phyloP scores from a whole-genome alignment of 2,888 invertebrate species.

The Geotrupes spiniger region DNA sequence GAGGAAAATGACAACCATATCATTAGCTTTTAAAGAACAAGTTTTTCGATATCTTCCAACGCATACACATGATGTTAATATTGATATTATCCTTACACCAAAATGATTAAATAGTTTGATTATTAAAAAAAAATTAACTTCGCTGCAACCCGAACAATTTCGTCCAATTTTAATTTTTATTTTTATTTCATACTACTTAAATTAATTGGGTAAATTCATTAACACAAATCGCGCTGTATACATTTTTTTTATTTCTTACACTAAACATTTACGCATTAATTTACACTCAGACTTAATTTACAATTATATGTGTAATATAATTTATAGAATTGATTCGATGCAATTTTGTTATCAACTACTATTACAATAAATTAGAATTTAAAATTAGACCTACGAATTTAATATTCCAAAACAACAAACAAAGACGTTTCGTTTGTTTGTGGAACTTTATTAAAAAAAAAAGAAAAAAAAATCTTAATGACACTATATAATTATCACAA shows the following conservation, averaged over 20 bases:
- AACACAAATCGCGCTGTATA: slow-evolving; percentile 4
- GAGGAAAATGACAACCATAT: slow-evolving; percentile 56
- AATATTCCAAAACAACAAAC: neutral
- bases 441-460: slow-evolving; percentile 3
- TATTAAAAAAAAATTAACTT: too few relatives aligned
- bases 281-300: slow-evolving; percentile 31
- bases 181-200: too few relatives aligned
- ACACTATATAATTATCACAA: slow-evolving; percentile 34
- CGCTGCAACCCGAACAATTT: neutral
- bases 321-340: neutral
- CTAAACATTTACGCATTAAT: slow-evolving; percentile 24
- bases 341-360: too few relatives aligned
- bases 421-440: neutral
- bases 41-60: slow-evolving; percentile 70
- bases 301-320: neutral
- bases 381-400: neutral
- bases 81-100: slow-evolving; percentile 60
- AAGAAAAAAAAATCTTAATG: slow-evolving; percentile 19
- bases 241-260: neutral
- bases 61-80: slow-evolving; percentile 65
- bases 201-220: too few relatives aligned
- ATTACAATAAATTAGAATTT: too few relatives aligned
- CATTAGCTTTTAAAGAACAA: slow-evolving; percentile 80
- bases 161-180: neutral
- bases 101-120: too few relatives aligned